Base-by-base conservation (phyloP, 1,140 invertebrate genomes). In the Plectus sambesii region DNA sequence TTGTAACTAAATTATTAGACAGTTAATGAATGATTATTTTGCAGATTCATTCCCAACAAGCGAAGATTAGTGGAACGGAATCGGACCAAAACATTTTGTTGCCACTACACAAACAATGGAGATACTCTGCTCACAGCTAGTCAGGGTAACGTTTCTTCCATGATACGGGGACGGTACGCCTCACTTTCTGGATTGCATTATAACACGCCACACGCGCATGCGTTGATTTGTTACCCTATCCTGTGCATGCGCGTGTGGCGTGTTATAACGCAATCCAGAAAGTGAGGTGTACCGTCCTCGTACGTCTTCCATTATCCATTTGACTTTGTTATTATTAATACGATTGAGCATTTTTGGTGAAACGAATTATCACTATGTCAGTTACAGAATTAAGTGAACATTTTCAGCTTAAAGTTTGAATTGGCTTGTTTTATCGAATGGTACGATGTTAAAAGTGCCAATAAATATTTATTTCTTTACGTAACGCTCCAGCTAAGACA, bases 81-180 rank as follows among this genome's bases (percentile, higher is more conserved):
- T 17, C 42, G 30, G 24, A 47, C 60, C 8, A 62, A 62, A 53
- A 58, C 54, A 12, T 62, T 62, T 51, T 58, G 50, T 49, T 54
- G 44, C 40, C 42, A 5, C 36, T 63, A 58, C 38, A 38, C 51
- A 4, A 36, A 54, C 22, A 42, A 49, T 29, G 61, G 61, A 17
- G 17, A 39, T 19, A 30, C 49, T 20, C 9, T 62, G 23, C 52
- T 60, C 8, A 54, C 59, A 1, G 49, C 58, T 1, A 60, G 58
- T 42, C 60, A 62, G 50, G 60, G 58, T 61, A 22, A 42, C 25
- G 40, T 15, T 45, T n/a, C n/a, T n/a, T n/a, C n/a, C n/a, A n/a
- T n/a, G n/a, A n/a, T n/a, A n/a, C n/a, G n/a, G n/a, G n/a, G n/a
- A n/a, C n/a, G n/a, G n/a, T n/a, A 19, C 26, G 20, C 36, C 20